Evolutionary conservation across 1,140 invertebrate genomes (phyloP).

Genomic region (Grapholita molesta): DNA sequence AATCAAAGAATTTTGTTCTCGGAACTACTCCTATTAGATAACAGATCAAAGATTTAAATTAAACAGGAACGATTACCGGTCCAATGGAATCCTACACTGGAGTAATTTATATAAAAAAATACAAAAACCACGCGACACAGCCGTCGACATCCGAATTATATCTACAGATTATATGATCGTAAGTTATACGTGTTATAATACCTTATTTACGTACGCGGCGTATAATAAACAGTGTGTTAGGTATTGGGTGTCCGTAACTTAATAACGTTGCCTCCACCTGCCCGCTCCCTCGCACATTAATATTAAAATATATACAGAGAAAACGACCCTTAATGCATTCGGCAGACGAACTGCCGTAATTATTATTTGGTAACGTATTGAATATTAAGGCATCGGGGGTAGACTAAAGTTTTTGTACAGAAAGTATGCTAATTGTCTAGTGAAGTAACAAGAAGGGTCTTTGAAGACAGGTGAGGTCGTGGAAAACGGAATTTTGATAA

Average conservation of each 20-base stretch:
- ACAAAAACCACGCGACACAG: slow-evolving; percentile 17
- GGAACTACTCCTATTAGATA: slow-evolving; percentile 58
- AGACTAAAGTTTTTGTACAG: slow-evolving; percentile 52
- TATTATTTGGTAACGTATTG: slow-evolving; percentile 71
- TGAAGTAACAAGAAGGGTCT: slow-evolving; percentile 42
- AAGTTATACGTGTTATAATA: slow-evolving; percentile 28
- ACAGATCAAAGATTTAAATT: slow-evolving; percentile 53
- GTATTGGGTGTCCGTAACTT: slow-evolving; percentile 52
- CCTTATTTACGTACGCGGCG: slow-evolving; percentile 38
- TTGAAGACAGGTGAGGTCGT: slow-evolving; percentile 53
- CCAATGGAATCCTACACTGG: slow-evolving; percentile 21
- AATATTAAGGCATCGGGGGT: slow-evolving; percentile 57
- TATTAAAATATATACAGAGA: slow-evolving; percentile 62
- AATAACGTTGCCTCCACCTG: slow-evolving; percentile 54
- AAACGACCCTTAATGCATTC: slow-evolving; percentile 57
- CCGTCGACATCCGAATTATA: slow-evolving; percentile 21
- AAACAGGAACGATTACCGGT: slow-evolving; percentile 38
- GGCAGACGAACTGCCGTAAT: slow-evolving; percentile 50
- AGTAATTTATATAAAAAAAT: slow-evolving; percentile 18
- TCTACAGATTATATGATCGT: slow-evolving; percentile 10
- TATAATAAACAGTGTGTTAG: slow-evolving; percentile 38
- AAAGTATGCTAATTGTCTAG: slow-evolving; percentile 60
- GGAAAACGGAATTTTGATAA: slow-evolving; percentile 60
- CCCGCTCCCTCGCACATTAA: slow-evolving; percentile 47
- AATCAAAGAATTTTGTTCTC: slow-evolving; percentile 51